Evolutionary conservation across 2,888 invertebrate species (phyloP).

Genomic region (Cantharis lateralis): DNA sequence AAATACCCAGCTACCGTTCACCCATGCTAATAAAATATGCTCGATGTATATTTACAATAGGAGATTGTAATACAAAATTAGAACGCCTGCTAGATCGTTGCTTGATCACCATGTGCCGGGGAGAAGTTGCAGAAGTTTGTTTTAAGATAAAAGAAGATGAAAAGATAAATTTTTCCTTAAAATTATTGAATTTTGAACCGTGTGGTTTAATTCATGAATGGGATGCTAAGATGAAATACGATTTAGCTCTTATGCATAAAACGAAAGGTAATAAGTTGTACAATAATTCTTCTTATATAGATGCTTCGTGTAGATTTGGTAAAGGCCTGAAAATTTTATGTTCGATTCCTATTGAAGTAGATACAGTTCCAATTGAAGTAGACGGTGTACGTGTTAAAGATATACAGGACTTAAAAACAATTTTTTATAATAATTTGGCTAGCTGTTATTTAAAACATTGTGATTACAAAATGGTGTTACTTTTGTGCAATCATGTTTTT

Average conservation of each 20-base stretch:
- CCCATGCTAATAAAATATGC: constrained; percentile 36
- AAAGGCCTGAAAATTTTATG: constrained; percentile 75
- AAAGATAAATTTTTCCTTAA: constrained; percentile 49
- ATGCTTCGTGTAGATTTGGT: constrained; percentile 76
- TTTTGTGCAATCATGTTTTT: constrained; percentile 62
- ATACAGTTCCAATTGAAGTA: constrained; percentile 56
- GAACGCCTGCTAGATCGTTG: constrained; percentile 58
- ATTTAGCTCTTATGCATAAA: constrained; percentile 56
- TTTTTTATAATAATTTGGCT: constrained; percentile 81
- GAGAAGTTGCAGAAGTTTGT: constrained; percentile 57
- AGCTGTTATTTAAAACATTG: constrained; percentile 75
- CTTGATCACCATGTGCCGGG: constrained; percentile 56
- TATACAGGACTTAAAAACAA: constrained; percentile 65
- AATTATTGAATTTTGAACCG: constrained; percentile 51
- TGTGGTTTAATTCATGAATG: constrained; percentile 56
- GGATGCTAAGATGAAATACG: constrained; percentile 52
- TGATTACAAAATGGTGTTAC: constrained; percentile 68
- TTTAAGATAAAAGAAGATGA: constrained; percentile 47
- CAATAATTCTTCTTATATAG: constrained; percentile 62
- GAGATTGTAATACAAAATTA: constrained; percentile 55
- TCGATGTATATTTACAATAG: constrained; percentile 46
- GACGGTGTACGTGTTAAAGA: constrained; percentile 58
- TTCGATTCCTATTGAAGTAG: constrained; percentile 61
- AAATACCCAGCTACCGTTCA: constrained; percentile 37
- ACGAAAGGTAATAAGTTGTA: constrained; percentile 66